Percentiles rank a stretch among this genome's conserved stretches.
Conservation (phyloP, 2,888 invertebrate species). For the Pegoplata infirma region DNA sequence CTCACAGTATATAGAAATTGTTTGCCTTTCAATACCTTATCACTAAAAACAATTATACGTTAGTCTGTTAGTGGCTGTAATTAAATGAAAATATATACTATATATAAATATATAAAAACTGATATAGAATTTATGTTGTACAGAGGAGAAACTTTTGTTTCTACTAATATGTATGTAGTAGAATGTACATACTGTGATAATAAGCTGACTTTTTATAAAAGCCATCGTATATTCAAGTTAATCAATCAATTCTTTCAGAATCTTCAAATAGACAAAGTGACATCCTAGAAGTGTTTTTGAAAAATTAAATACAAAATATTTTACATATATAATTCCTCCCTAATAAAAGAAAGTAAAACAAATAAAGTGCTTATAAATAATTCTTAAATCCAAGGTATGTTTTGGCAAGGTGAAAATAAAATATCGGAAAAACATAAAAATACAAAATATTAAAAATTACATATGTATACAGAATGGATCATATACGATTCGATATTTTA, state of each 20-base stretch:
- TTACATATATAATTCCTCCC: no score
- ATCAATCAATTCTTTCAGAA: slow-evolving; percentile 32
- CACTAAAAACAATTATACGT: slow-evolving; percentile 19
- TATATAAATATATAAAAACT: background rate
- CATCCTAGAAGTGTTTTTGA: background rate
- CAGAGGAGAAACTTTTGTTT: background rate
- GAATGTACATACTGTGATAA: slow-evolving; percentile 11
- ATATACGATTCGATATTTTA: no score
- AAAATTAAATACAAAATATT: background rate
- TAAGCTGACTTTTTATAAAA: slow-evolving; percentile 47
- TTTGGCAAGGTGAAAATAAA: background rate
- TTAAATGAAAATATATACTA: slow-evolving; percentile 29
- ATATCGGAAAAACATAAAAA: background rate
- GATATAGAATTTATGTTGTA: background rate
- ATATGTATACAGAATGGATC: no score
- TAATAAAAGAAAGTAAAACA: background rate
- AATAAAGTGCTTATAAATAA: background rate
- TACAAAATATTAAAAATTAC: no score
- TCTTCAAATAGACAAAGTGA: slow-evolving; percentile 21
- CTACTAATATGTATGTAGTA: no score
- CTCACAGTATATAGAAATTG: slow-evolving; percentile 38
- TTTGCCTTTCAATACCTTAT: slow-evolving; percentile 50
- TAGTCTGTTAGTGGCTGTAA: slow-evolving; percentile 22
- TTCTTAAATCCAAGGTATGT: no score
- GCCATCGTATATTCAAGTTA: slow-evolving; percentile 17